Evolutionary conservation across 2,797 vertebrate species (phyloP), one percentile per base, ranked within the genome.

Genomic region (Aeoliscus strigatus): DNA sequence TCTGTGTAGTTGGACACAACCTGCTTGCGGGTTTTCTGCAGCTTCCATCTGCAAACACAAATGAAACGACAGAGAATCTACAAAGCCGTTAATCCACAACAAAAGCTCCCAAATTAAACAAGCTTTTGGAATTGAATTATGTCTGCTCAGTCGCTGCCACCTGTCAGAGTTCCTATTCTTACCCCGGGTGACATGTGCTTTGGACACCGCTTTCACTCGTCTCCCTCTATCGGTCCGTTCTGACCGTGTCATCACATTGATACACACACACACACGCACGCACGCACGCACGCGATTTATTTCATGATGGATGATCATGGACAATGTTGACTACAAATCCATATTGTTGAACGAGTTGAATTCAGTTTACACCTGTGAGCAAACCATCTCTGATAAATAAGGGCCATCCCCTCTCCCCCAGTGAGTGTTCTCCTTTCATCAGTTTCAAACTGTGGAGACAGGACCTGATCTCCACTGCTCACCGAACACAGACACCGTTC

Each of bases 91-190:
- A 56, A 72, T 72, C 49, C 32, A 6, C 1, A 8, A 9, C 2
- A 23, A 69, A 64, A 51, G 50, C 62, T 41, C 30, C 26, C 14
- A 48, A 59, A 71, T 39, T 1, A 70, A 71, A 54, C 27, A 17
- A 65, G 60, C 57, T 51, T 29, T 27, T 10, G 25, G n/a, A 37
- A 55, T 60, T 58, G 47, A 69, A 75, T 67, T 37, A 63, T 30
- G 28, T 23, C 15, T 63, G 51, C 53, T 49, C 37, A 41, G 55
- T 43, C 38, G 3, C 16, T 31, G 51, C 64, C 70, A 83, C 82
- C 77, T 82, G 73, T 63, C 81, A 39, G n/a, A 28, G 47, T 62
- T 34, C 15, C 39, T 63, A 40, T 75, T 74, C 51, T 66, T 52
- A 49, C 48, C 48, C 44, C 1, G 35, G 18, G 21, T 32, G 3